Evolutionary conservation across 2,113 vertebrate species (phyloP), one percentile per base, ranked within the genome.

Genomic region (Vulpes ferrilata): DNA sequence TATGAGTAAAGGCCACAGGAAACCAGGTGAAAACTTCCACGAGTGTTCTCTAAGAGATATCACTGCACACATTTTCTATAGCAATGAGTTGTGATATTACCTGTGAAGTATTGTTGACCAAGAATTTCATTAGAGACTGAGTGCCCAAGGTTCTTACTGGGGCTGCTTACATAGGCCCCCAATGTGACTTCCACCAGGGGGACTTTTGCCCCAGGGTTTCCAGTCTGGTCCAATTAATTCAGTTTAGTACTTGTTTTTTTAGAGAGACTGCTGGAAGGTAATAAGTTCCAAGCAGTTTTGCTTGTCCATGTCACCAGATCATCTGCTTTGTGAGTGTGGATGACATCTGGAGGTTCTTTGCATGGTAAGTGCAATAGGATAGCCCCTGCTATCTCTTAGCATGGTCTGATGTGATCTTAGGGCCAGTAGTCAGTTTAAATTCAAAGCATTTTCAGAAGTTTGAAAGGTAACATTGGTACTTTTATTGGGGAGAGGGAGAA

Each of bases 281-380:
- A 22, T 64, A 74, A 64, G 30, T 90, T 90, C 30, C 73, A 76
- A 89, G 76, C 12, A 65, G 53, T 87, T 94, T 94, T 80, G 62
- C 53, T 60, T 55, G 27, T 71, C 38, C 22, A 22, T 88, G 51
- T 57, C 53, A 69, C 30, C 35, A 80, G 15, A 80, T 48, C 35
- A n/a, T 59, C 62, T 48, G 53, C 55, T 32, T 94, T 5, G 3
- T n/a, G 35, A 69, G 15, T 43, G 22, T 59, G 16, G 19, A 59
- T 16, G 48, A 71, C 48, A 79, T 48, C 27, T 67, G 27, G 27
- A 79, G n/a, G 35, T 67, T 20, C 9, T 80, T 43, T 69, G 1
- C 30, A 19, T n/a, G 53, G 60, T 32, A 79, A 79, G 35, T 67
- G 13, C 35, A 59, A 74, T 51, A 79, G 25, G 22, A 43, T 22